Evolutionary conservation across 2,797 vertebrate species (phyloP), one percentile per base, ranked within the genome.

Genomic region (Fringilla coelebs): DNA sequence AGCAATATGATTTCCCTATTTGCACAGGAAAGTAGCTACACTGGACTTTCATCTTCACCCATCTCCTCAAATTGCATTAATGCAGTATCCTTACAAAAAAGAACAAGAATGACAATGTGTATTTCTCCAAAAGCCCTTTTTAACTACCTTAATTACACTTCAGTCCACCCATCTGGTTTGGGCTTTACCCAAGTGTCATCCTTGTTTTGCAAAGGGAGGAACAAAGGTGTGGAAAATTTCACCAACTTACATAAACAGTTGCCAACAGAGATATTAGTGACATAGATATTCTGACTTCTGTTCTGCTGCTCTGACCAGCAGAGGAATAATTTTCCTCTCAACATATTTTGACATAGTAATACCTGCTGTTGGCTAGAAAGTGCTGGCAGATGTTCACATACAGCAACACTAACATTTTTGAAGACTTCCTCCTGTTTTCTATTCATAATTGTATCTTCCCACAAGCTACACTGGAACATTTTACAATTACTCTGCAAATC

Each of bases 361-460:
- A 89, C 71, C 84, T 93, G 52, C 63, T 91, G n/a, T 61, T 92
- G 81, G 87, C 82, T 91, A 91, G 41, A 49, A 92, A 91, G 79
- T 17, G 54, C 62, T 92, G 92, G 91, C 85, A 96, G 90, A 89
- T 94, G 92, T 76, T 89, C 87, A 79, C 46, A 67, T 49, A 49
- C 11, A 88, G 73, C 66, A 88, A 48, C 45, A 72, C 38, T 70
- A 92, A 72, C 62, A 40, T 84, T 95, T 90, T 76, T 82, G 38
- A 95, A 95, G 76, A 93, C 54, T 94, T 95, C 34, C 73, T 75
- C 76, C 79, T 75, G 52, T 73, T 93, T 91, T 89, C 78, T 90
- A 52, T 66, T 93, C 82, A 63, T 78, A 91, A 88, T 66, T 75
- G 21, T 60, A 63, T 79, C 77, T 93, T 85, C 65, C 74, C 94